Percentiles rank a stretch among this genome's conserved stretches.
phyloP scores from a whole-genome alignment of 2,113 vertebrate genomes.

The Rhadina sibilatrix region DNA sequence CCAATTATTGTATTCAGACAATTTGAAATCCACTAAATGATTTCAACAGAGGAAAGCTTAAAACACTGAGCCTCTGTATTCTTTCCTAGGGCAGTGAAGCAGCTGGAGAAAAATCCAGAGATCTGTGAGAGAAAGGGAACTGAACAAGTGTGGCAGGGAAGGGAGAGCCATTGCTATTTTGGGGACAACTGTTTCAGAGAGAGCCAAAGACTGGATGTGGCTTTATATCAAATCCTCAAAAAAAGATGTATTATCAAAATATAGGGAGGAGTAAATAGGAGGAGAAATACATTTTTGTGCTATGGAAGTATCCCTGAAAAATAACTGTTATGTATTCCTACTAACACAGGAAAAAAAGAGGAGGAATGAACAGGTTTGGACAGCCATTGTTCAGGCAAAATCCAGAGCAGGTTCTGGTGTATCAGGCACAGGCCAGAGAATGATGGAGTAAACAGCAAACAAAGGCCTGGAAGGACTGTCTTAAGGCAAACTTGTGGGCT shows the following conservation, averaged over 20 bases:
- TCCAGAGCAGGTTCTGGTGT: background rate
- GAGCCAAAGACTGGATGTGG: background rate
- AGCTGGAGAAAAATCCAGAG: background rate
- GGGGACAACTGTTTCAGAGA: background rate
- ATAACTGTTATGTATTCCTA: background rate
- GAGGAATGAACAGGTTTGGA: background rate
- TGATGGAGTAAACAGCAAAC: background rate
- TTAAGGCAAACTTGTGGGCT: background rate
- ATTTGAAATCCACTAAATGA: background rate
- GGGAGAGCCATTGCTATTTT: background rate
- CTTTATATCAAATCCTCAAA: background rate
- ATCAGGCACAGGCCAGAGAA: background rate
- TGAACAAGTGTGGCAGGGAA: background rate
- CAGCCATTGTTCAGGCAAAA: background rate
- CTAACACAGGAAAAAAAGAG: background rate
- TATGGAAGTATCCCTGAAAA: background rate
- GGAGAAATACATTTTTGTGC: background rate
- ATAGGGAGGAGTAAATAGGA: background rate
- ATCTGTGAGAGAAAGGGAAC: background rate
- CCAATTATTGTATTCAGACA: background rate
- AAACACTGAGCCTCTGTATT: background rate
- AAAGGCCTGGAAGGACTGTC: background rate
- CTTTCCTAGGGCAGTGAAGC: background rate
- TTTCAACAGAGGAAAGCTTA: background rate
- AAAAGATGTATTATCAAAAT: background rate